Base-by-base conservation (phyloP, 2,113 vertebrate species). In the Prionailurus bengalensis region DNA sequence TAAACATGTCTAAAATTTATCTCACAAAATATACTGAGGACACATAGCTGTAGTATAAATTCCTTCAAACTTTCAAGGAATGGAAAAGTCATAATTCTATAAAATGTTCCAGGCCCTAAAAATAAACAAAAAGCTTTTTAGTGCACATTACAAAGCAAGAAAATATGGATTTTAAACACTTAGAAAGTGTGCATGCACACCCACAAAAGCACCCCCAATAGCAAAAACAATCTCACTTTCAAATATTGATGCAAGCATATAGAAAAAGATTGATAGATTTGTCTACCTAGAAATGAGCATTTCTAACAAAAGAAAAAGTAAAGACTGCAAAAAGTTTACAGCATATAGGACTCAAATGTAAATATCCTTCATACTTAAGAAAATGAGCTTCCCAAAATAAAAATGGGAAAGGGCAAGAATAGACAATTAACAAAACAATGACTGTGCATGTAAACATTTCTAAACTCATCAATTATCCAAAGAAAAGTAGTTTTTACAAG, bases 1-100 rank as follows among this genome's bases (percentile, higher is more conserved):
- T 96, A 71, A 87, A 66, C 25, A 13, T 79, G 17, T 86, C 80
- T 83, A 85, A 84, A 82, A 65, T 95, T 81, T 96, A 83, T 84
- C 21, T 53, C 13, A 17, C 87, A 86, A 66, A 81, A 70, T 84
- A 5, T 74, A 65, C 17, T 74, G 31, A 27, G 2, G 33, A 68
- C 42, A 92, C 1, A 68, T 29, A 94, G 25, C n/a, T 91, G 0
- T 53, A 39, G 17, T 90, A 48, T 25, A 96, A 93, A 36, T 66
- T 95, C 53, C 74, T 90, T 90, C 53, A 63, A 42, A 93, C 25
- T 79, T 84, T 74, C 19, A 36, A 82, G n/a, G n/a, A 85, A 94
- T 73, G 73, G 76, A 90, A 96, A 92, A 51, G 48, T 25, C 3
- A 1, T 87, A 76, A 82, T 9, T 74, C 23, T 58, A 21, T 78